These are phyloP conservation scores for Acanthurus tractus DNA, from an alignment of 2,797 vertebrate species.

Conservation along the genomic window DNA sequence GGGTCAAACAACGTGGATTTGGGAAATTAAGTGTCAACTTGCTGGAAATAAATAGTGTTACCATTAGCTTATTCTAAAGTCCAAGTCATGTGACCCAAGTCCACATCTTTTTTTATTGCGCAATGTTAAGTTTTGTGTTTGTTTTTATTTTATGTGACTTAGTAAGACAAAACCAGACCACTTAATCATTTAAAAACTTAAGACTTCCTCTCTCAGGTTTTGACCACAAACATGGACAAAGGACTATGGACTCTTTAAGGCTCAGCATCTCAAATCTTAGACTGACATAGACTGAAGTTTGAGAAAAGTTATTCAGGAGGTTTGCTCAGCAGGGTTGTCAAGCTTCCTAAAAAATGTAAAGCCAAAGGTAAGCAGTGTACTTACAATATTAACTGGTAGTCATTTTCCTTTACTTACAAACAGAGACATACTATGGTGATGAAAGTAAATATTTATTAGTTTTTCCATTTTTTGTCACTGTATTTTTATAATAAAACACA, in stretches of 20 bases:
- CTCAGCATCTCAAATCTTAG: background rate
- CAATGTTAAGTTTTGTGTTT: background rate
- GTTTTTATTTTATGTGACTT: too few species aligned
- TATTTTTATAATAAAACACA: slow-evolving; percentile 65
- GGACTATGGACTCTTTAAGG: too few species aligned
- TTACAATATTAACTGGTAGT: background rate
- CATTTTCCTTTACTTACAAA: background rate
- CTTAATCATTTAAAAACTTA: too few species aligned
- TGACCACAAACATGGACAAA: background rate
- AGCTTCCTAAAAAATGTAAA: background rate
- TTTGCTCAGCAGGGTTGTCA: background rate
- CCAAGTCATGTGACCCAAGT: too few species aligned
- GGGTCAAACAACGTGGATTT: too few species aligned
- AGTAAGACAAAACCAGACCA: too few species aligned
- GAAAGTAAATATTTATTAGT: slow-evolving; percentile 71
- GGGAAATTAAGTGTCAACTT: too few species aligned
- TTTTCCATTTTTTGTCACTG: slow-evolving; percentile 48
- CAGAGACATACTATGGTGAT: slow-evolving; percentile 25
- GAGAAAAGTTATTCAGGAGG: background rate
- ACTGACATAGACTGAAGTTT: background rate
- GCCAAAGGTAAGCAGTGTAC: background rate
- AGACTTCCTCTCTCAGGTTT: background rate
- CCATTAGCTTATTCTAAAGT: too few species aligned
- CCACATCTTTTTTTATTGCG: background rate
- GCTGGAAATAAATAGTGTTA: too few species aligned